phyloP scores from a whole-genome alignment of 2,797 vertebrate genomes.

The Australoheros facetus region DNA sequence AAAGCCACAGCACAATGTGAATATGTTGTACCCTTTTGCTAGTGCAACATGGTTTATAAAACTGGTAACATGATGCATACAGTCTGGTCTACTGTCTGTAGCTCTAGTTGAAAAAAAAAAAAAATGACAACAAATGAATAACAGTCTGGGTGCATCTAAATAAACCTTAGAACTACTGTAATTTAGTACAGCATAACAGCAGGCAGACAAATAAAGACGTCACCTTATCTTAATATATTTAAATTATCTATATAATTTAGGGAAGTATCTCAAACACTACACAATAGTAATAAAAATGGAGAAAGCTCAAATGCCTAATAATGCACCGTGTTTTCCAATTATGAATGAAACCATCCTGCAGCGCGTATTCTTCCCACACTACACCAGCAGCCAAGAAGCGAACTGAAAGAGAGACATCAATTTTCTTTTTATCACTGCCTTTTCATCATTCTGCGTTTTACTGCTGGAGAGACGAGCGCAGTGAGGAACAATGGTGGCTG shows the following conservation, averaged over 20 bases:
- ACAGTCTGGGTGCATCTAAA: not conserved
- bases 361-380: constrained; percentile 5
- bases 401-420: constrained; percentile 61
- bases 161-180: not conserved
- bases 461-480: constrained; percentile 54
- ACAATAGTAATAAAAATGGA: not conserved
- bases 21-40: not conserved
- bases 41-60: not conserved
- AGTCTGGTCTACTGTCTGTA: not conserved
- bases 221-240: not conserved
- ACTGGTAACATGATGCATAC: not conserved
- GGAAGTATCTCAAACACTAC: not conserved
- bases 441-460: constrained; percentile 70
- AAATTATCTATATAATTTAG: not conserved
- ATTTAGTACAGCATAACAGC: not conserved
- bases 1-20: constrained; percentile 36
- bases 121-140: not conserved
- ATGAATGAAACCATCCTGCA: constrained; percentile 12
- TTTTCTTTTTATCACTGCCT: constrained; percentile 70
- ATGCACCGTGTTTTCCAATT: not conserved
- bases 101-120: not conserved
- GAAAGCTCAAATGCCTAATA: not conserved
- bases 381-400: constrained; percentile 23
- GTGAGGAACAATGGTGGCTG: constrained; percentile 67
- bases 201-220: not conserved